These are phyloP conservation scores for Falco rusticolus DNA, from an alignment of 2,797 vertebrate genomes.

Conservation along the genomic window DNA sequence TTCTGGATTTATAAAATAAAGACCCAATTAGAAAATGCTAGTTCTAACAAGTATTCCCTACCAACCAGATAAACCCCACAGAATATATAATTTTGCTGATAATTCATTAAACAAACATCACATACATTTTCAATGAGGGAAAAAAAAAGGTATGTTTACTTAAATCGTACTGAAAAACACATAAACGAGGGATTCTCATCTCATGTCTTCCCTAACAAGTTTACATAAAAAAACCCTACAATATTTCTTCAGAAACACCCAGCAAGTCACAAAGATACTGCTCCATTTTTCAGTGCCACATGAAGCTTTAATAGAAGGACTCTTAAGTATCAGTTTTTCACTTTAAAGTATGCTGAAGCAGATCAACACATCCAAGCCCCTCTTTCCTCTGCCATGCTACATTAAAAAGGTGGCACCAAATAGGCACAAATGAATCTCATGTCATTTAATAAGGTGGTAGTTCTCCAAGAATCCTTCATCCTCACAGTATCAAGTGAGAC, in stretches of 20 bases:
- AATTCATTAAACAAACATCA: background rate
- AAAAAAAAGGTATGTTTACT: background rate
- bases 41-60: background rate
- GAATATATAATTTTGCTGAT: background rate
- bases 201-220: background rate
- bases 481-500: background rate
- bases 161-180: background rate
- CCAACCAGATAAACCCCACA: background rate
- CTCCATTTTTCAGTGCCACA: background rate
- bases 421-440: background rate
- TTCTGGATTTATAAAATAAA: background rate
- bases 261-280: background rate
- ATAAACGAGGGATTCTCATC: background rate
- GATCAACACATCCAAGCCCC: background rate
- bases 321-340: background rate
- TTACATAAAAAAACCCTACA: background rate
- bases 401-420: background rate
- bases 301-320: background rate
- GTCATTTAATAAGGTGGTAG: background rate
- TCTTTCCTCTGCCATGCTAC: background rate
- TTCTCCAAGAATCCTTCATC: background rate
- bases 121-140: background rate
- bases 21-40: background rate
- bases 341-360: background rate
- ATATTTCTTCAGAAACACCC: background rate